Evolutionary conservation across 2,888 invertebrate genomes (phyloP).

Genomic region (Neoscelio sp.): DNA sequence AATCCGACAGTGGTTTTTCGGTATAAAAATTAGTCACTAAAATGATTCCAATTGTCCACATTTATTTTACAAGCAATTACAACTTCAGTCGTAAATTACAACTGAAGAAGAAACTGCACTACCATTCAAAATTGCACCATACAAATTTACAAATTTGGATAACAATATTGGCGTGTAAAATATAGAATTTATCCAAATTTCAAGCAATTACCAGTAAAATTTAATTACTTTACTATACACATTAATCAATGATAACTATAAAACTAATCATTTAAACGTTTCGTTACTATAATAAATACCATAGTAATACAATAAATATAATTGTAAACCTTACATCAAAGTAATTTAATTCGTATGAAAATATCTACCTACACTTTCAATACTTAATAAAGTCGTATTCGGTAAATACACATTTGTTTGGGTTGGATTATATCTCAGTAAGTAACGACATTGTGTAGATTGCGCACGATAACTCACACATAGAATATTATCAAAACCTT

Average conservation of each 20-base stretch:
- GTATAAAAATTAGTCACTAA: background rate
- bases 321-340: no score
- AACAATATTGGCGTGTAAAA: no score
- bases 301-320: no score
- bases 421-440: slow-evolving; percentile 51
- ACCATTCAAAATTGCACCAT: no score
- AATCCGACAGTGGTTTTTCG: background rate
- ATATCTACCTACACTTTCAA: slow-evolving; percentile 38
- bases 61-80: no score
- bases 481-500: slow-evolving; percentile 52
- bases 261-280: slow-evolving; percentile 13
- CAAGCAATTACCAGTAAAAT: background rate
- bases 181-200: no score
- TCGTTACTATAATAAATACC: no score
- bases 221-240: background rate
- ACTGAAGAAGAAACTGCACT: no score
- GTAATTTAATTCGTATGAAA: slow-evolving; percentile 35
- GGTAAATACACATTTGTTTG: slow-evolving; percentile 49
- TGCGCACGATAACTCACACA: slow-evolving; percentile 54
- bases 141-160: no score
- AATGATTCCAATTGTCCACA: background rate
- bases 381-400: slow-evolving; percentile 60
- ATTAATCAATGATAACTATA: background rate
- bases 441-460: slow-evolving; percentile 59
- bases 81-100: no score